phyloP scores from a whole-genome alignment of 30 jellyfish, hydroid and myxozoan genomes.

The Haliclystus octoradiatus region DNA sequence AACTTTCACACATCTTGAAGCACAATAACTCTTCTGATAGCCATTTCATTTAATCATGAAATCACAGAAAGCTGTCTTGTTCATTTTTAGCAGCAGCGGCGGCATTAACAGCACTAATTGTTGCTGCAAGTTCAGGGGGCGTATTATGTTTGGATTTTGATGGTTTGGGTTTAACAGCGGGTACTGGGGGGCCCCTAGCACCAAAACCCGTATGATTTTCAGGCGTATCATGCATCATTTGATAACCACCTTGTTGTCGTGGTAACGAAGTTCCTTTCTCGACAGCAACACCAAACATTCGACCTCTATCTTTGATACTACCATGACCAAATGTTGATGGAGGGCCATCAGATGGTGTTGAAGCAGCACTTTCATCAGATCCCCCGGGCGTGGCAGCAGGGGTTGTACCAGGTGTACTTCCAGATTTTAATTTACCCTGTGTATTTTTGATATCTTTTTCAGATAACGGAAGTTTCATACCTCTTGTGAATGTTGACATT shows the following conservation, averaged over 20 bases:
- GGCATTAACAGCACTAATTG: conserved; percentile 34
- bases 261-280: conserved; percentile 19
- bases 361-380: background rate
- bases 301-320: conserved; percentile 48
- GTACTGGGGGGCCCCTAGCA: conserved; percentile 60
- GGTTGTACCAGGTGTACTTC: conserved; percentile 19
- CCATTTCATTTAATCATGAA: too few species aligned
- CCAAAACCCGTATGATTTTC: background rate
- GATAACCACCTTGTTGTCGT: conserved; percentile 25
- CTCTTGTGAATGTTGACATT: background rate
- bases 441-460: background rate
- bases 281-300: conserved; percentile 20
- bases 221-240: conserved; percentile 9
- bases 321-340: conserved; percentile 25
- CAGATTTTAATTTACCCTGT: conserved; percentile 3
- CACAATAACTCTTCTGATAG: too few species aligned
- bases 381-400: conserved; percentile 52
- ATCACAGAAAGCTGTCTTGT: conserved; percentile 3
- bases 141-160: conserved; percentile 14
- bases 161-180: conserved; percentile 82
- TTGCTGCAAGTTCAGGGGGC: conserved; percentile 70
- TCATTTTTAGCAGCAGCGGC: conserved; percentile 83
- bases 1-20: too few species aligned
- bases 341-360: conserved; percentile 24
- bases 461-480: conserved; percentile 1